Evolutionary conservation across 2,888 invertebrate species (phyloP).

Genomic region (Lasiommata megera): DNA sequence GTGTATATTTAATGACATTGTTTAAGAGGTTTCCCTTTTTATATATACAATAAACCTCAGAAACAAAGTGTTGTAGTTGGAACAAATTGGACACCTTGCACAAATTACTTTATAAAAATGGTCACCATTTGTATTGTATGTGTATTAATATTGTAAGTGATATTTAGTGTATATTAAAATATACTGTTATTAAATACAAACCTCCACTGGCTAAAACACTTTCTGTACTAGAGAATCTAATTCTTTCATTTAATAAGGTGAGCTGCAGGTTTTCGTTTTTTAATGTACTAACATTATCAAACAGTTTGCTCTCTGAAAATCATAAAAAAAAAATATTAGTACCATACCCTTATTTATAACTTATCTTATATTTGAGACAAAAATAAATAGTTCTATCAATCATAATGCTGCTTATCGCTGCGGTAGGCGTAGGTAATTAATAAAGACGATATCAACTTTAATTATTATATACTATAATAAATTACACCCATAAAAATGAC

Average conservation of each 20-base stretch:
- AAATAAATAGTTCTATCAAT: conserved; percentile 23
- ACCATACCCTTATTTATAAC: background rate
- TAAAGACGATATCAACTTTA: conserved; percentile 11
- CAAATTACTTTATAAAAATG: no score
- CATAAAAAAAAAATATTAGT: conserved; percentile 9
- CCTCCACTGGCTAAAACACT: conserved; percentile 56
- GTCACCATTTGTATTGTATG: no score
- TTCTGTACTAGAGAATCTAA: conserved; percentile 82
- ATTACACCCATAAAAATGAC: conserved; percentile 18
- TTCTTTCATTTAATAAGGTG: conserved; percentile 91
- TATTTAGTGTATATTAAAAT: background rate
- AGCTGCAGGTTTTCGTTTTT: conserved; percentile 92
- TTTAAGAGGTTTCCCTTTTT: no score
- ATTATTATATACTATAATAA: conserved; percentile 6
- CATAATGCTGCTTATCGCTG: conserved; percentile 11
- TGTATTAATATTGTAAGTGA: no score
- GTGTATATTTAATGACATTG: no score
- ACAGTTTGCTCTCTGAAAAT: conserved; percentile 90
- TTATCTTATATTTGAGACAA: conserved; percentile 2
- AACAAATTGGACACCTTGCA: no score
- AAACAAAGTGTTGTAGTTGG: no score
- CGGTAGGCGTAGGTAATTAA: conserved; percentile 19
- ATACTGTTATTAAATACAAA: conserved; percentile 33
- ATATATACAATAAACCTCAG: no score
- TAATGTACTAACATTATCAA: conserved; percentile 90